Evolutionary conservation across 2,888 invertebrate species (phyloP), one percentile per base, ranked within the genome.

Genomic region (Heliconius sara): DNA sequence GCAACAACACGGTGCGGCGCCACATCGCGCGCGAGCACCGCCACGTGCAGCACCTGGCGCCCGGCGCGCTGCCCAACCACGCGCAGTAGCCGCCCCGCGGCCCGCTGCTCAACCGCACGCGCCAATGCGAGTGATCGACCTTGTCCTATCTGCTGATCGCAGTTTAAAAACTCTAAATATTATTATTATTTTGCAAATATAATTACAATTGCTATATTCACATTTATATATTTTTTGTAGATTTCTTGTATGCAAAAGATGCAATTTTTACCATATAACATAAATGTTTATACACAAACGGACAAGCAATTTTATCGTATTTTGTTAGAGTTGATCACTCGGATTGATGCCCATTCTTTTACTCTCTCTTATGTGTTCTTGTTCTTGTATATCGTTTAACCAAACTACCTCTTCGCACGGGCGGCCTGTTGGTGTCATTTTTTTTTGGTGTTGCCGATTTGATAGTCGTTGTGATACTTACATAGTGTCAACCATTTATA

Each of bases 21-120:
- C 98, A 98, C 92, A 98, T 98, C 91, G 98, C 98, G 57, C 97
- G 98, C 86, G 98, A 98, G 94, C 98, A 98, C 88, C 98, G 98
- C 94, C 96, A 97, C 87, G 95, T 97, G 88, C 96, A 97, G 84
- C 96, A 96, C 88, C 96, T 96, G 88, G 93, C 96, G 87, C 96
- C 96, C 87, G 93, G 92, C 83, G 95, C 96, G 83, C 95, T 96
- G 85, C 96, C 96, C 88, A 96, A 96, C 90, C 96, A 96, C 91
- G 95, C 96, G 91, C 96, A 96, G 95, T 96, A 96, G 4, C 1
- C 19, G 19, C 52, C 52, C 16, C 47, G 57, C 87, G 93, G 92
- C 83, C 95, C 96, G 83, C 95, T 96, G 85, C 96, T 96, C 88
- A 96, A 96, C 90, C 96, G 96, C 91, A 95, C 96, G 91, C 96